Base-by-base conservation (phyloP, 2,888 invertebrate genomes). In the Branchinecta sandiegonensis region DNA sequence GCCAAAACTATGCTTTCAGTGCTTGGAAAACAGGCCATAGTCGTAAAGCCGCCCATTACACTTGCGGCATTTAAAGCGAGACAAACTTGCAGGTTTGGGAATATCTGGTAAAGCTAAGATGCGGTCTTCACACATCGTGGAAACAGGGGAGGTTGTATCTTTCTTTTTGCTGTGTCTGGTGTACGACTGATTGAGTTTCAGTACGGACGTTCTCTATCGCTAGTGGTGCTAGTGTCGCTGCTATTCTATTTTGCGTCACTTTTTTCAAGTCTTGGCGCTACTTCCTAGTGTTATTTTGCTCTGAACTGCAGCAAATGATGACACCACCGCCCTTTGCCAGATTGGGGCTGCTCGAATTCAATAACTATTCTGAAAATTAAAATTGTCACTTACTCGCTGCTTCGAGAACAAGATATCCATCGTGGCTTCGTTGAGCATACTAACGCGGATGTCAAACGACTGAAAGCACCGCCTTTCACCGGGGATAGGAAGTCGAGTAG, bases 351-450 rank as follows among this genome's bases (percentile, higher is more conserved):
- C 46, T 12, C 7, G 46, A n/a, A 7, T 17, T 13, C 50, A 63
- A 2, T 69, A 14, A 70, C 3, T n/a, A 67, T 48, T 69, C n/a
- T 8, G 23, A 71, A 46, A 48, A 47, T 7, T 48, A 48, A 56
- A 69, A 14, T 8, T 11, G 37, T 23, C n/a, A 56, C 68, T 70
- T 73, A 83, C 83, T 74, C 83, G 84, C 75, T 87, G 90, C 80
- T 96, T 95, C 23, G 94, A 94, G 78, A 99, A 99, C 47, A 97
- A 82, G 74, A 97, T 88, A 78, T 99, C 97, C 72, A 97, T 88
- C 0, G 94, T 94, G 0, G 95, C 91, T 77, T 94, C 94, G 75
- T 90, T 89, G 67, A 95, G 81, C 66, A 93, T 90, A 70, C 91
- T 90, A 65, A 97, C 80, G 72, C 94, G 85, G 66, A 96, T 87